A percentile compares a stretch with the other conserved stretches of the same genome.
Conservation (phyloP, 2,888 invertebrate genomes). For the Deilephila elpenor region DNA sequence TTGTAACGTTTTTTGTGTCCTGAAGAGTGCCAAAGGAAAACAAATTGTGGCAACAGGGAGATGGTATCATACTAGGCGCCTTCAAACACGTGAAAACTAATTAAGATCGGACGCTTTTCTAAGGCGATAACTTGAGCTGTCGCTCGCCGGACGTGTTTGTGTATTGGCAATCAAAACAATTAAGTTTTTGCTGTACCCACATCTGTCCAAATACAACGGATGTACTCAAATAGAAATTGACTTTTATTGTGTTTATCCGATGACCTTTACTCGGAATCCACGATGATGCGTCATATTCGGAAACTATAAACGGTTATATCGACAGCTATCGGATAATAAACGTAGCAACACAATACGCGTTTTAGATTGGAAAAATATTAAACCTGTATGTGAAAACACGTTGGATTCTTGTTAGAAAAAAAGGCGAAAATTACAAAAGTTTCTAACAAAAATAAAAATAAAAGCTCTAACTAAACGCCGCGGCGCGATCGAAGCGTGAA, state of each 20-base stretch:
- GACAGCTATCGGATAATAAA: conserved; percentile 3
- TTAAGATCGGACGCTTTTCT: conserved; percentile 84
- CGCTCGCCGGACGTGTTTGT: conserved; percentile 76
- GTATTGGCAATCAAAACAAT: conserved; percentile 83
- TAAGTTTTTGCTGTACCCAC: conserved; percentile 78
- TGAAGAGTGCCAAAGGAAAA: conserved; percentile 79
- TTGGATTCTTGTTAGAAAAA: conserved; percentile 43
- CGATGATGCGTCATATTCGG: conserved; percentile 41
- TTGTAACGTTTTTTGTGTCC: conserved; percentile 68
- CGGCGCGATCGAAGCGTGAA: conserved; percentile 77
- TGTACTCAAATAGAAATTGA: conserved; percentile 38
- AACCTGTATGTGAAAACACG: conserved; percentile 35
- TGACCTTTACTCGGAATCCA: conserved; percentile 56
- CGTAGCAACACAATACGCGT: neutral
- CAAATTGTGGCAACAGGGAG: conserved; percentile 82
- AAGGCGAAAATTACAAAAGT: conserved; percentile 57
- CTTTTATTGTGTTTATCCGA: conserved; percentile 52
- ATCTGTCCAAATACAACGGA: conserved; percentile 69
- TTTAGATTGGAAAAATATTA: conserved; percentile 27
- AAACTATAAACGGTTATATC: conserved; percentile 29
- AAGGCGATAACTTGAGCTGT: conserved; percentile 79
- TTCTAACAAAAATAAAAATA: conserved; percentile 64
- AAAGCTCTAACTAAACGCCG: conserved; percentile 71
- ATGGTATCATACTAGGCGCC: conserved; percentile 82
- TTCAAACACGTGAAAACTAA: conserved; percentile 84